Evolutionary conservation across 2,113 vertebrate genomes (phyloP).

Genomic region (Hemiprocne comata): DNA sequence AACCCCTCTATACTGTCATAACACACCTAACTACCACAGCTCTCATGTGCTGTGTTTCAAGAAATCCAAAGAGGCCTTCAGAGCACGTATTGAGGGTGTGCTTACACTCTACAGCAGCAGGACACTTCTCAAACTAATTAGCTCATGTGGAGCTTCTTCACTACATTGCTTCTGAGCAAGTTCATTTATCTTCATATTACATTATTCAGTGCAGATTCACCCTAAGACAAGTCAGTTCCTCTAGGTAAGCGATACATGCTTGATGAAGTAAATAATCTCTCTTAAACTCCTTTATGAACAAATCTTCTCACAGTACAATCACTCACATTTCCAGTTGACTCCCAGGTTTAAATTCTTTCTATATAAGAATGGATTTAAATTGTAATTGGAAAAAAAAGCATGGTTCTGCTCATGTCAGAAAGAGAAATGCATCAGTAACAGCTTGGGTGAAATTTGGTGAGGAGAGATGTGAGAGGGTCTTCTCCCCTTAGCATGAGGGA

Average conservation of each 20-base stretch:
- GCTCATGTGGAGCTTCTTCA: background rate
- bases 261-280: background rate
- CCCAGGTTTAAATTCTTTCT: background rate
- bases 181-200: background rate
- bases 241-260: background rate
- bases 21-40: background rate
- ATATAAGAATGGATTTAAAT: background rate
- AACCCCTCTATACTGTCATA: background rate
- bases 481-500: background rate
- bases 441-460: background rate
- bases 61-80: background rate
- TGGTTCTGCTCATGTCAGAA: background rate
- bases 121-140: conserved; percentile 18
- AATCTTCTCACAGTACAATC: background rate
- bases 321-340: background rate
- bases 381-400: background rate
- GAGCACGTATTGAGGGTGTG: background rate
- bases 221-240: conserved; percentile 3
- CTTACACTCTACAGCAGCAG: background rate
- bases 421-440: background rate
- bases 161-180: background rate
- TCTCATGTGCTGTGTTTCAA: background rate
- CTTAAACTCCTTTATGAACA: too few species aligned
- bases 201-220: background rate
- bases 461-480: fast-evolving